phyloP scores from a whole-genome alignment of 2,113 vertebrate species.

The Ia io region DNA sequence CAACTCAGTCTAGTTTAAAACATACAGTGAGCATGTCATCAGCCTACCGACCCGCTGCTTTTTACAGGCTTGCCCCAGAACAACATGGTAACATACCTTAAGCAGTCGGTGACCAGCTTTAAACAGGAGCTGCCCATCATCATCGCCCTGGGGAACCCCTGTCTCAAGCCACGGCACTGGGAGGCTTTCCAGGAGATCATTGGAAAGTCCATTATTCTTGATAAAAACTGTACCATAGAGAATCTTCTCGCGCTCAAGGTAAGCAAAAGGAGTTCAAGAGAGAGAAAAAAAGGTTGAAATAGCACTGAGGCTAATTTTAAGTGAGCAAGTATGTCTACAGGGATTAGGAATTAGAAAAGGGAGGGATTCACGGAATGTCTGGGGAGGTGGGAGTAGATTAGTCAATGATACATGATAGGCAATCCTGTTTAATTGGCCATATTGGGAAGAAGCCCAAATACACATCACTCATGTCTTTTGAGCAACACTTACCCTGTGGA shows the following conservation, averaged over 20 bases:
- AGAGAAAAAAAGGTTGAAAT: not conserved
- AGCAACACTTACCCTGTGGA: not conserved
- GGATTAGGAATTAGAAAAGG: not conserved
- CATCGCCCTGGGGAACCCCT: slow-evolving; percentile 76
- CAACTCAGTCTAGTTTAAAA: not conserved
- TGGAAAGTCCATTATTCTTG: slow-evolving; percentile 60
- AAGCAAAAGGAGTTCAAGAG: not conserved
- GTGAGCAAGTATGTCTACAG: not conserved
- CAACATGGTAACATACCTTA: slow-evolving; percentile 70
- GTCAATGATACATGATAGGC: not conserved
- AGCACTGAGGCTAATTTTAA: not conserved
- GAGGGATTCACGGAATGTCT: accelerated
- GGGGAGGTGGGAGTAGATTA: not conserved
- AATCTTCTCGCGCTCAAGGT: slow-evolving; percentile 78
- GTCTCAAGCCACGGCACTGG: slow-evolving; percentile 79
- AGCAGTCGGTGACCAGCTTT: slow-evolving; percentile 78
- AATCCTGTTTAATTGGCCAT: not conserved
- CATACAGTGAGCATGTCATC: not conserved
- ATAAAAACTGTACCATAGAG: slow-evolving; percentile 75
- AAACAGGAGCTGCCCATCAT: slow-evolving; percentile 78
- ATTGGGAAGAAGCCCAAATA: not conserved
- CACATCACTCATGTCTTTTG: not conserved
- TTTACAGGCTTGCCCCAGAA: slow-evolving; percentile 79
- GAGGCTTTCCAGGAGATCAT: slow-evolving; percentile 67
- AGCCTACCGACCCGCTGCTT: not conserved